phyloP scores from a whole-genome alignment of 2,888 invertebrate genomes.

The Fragum fragum region DNA sequence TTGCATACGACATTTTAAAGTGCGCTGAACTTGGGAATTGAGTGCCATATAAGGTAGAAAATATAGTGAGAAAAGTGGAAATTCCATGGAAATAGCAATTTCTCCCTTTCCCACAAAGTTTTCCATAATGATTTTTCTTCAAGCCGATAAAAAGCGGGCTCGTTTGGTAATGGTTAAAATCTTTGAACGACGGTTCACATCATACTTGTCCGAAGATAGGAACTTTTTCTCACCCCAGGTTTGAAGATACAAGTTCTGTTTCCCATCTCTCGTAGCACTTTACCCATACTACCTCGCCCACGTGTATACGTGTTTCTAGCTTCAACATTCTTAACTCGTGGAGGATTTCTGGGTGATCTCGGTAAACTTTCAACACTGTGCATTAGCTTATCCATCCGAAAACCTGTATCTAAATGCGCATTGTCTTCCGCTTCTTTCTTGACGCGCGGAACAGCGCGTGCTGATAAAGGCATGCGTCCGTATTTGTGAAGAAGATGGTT shows the following conservation, averaged over 20 bases:
- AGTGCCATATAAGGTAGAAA: too few species aligned
- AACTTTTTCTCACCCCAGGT: conserved; percentile 68
- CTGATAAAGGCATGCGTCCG: conserved; percentile 59
- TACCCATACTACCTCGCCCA: conserved; percentile 73
- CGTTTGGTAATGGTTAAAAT: too few species aligned
- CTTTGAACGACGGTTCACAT: too few species aligned
- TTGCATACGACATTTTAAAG: too few species aligned
- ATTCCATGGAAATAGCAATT: background rate
- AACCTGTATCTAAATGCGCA: conserved; percentile 72
- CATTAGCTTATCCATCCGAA: conserved; percentile 73
- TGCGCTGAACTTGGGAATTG: too few species aligned
- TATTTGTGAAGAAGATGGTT: conserved; percentile 71
- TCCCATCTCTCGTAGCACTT: conserved; percentile 69
- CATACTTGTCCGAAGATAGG: conserved; percentile 63
- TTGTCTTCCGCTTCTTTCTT: conserved; percentile 73
- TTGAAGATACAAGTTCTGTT: conserved; percentile 68
- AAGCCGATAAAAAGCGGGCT: too few species aligned
- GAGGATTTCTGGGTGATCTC: conserved; percentile 64
- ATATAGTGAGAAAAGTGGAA: background rate
- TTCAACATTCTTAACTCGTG: conserved; percentile 72
- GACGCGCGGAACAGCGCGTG: conserved; percentile 70
- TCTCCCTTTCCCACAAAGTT: conserved; percentile 15
- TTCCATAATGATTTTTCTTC: too few species aligned
- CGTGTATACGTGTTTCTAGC: conserved; percentile 68
- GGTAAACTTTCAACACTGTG: conserved; percentile 70